Evolutionary conservation across 2,888 invertebrate genomes (phyloP), one percentile per base, ranked within the genome.

Genomic region (Hemaris fuciformis): DNA sequence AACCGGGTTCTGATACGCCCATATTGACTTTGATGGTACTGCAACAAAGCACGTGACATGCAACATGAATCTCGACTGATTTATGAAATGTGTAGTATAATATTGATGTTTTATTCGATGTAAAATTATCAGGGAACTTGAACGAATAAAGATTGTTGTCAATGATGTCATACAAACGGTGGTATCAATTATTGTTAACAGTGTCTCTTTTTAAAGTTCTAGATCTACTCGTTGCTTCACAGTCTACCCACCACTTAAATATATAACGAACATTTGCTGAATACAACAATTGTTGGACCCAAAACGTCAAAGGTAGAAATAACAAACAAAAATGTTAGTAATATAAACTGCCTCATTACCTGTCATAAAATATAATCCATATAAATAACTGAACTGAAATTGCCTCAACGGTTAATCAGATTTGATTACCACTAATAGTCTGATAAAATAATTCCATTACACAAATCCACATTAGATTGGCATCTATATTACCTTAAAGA

Each of bases 1-100:
- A 84, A 63, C 88, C 87, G 38, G 88, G 80, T 63, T 91, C 91
- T 5, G 91, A 92, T 25, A 91, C 89, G 61, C 91, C 91, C 91
- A 92, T 91, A 43, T 59, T 64, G 61, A 48, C 34, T 13, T 13
- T 48, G n/a, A 20, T 18, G 20, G 15, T n/a, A 18, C 60, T 60
- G 48, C 3, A 60, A 60, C 23, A 25, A 53, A 23, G 2, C 3
- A 0, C 4, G 6, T n/a, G n/a, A n/a, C n/a, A n/a, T n/a, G n/a
- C n/a, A n/a, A 18, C 62, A 59, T 57, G 42, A 64, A 61, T 62
- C n/a, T n/a, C n/a, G 1, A 27, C 0, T 1, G 27, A 31, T 31
- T 53, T 46, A 4, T 7, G 3, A 2, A 3, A 22, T 22, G 13
- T 0, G 10, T 23, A 10, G n/a, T n/a, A n/a, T n/a, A n/a, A n/a